Base-by-base conservation (phyloP, 2,797 vertebrate species). In the Anguilla pacifica region DNA sequence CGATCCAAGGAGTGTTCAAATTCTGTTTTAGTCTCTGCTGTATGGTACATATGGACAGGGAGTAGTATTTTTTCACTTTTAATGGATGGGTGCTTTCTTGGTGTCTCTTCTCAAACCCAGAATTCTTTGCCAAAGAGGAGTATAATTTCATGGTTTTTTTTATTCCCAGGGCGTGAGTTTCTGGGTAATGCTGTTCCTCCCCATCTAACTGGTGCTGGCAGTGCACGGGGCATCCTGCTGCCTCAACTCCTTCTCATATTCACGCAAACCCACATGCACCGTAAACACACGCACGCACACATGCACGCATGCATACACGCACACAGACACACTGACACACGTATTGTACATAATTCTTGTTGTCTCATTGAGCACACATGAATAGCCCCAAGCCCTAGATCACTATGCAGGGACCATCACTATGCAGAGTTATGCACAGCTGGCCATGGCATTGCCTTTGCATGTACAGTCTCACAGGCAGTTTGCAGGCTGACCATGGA, bases 131-230 rank as follows among this genome's bases (percentile, higher is more conserved):
- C 51, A 64, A 64, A 19, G 49, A 74, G 31, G 22, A 35, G 31
- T 72, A 25, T 28, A 55, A 7, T 84, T 84, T 74, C 49, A 51
- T 11, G 10, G 31, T 28, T 84, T 87, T 25, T 28, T 51, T 28
- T 5, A 25, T 84, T 31, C 61, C 49, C 51, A 17, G 82, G 22
- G 28, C 51, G 31, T 72, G 49, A 19, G 39, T 53, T 39, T n/a
- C 53, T 84, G 53, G 19, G 64, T 61, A 84, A 84, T 55, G 59
- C 70, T 49, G 72, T 86, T 74, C 67, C 86, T 35, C 28, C 28
- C 51, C 11, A 11, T 64, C 61, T 61, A 6, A 25, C 67, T 11
- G 31, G 74, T 35, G n/a, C 59, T 81, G 25, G 43, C 57, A 39
- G 31, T 53, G 9, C 31, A 43, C 74, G 17, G 31, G 31, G 72